Percentiles rank a stretch among this genome's conserved stretches.
These are phyloP conservation scores for Agraylea sexmaculata DNA, from an alignment of 1,140 invertebrate species.

Conservation along the genomic window DNA sequence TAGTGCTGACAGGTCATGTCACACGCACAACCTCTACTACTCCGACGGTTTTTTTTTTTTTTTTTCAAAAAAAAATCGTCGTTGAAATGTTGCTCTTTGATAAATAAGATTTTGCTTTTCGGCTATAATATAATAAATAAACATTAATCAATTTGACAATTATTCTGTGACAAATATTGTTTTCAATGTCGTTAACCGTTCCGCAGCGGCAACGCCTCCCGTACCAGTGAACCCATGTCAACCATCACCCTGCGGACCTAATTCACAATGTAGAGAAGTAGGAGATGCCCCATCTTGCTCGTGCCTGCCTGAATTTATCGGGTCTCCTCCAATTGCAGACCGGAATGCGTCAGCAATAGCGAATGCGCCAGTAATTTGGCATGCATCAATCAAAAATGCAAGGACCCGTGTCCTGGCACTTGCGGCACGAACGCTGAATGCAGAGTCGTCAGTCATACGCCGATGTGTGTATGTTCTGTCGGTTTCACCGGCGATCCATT, in stretches of 20 bases:
- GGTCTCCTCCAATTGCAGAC: slow-evolving; percentile 59
- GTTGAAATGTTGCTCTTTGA: no score
- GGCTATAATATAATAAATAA: no score
- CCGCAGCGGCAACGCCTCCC: slow-evolving; percentile 40
- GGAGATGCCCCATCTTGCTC: slow-evolving; percentile 55
- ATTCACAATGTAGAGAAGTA: slow-evolving; percentile 54
- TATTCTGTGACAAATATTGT: no score
- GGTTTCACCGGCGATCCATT: slow-evolving; percentile 64
- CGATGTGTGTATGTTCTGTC: slow-evolving; percentile 55
- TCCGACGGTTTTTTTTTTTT: no score
- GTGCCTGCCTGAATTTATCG: slow-evolving; percentile 57
- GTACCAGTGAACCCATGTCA: slow-evolving; percentile 50
- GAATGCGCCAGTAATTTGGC: slow-evolving; percentile 59
- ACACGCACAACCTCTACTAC: no score
- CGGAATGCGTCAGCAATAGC: slow-evolving; percentile 61
- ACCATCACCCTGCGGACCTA: slow-evolving; percentile 66
- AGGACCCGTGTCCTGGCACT: slow-evolving; percentile 56
- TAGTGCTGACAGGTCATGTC: no score
- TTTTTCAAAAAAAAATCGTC: no score
- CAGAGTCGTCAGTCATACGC: slow-evolving; percentile 58
- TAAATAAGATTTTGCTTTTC: no score
- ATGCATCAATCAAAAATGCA: slow-evolving; percentile 59
- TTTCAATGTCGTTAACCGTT: slow-evolving; percentile 13
- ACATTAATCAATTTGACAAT: no score
- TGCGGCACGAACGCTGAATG: slow-evolving; percentile 63